Percentiles rank a stretch among this genome's conserved stretches.
Evolutionary conservation across 2,113 vertebrate species (phyloP).

Genomic region (Cyanistes caeruleus): DNA sequence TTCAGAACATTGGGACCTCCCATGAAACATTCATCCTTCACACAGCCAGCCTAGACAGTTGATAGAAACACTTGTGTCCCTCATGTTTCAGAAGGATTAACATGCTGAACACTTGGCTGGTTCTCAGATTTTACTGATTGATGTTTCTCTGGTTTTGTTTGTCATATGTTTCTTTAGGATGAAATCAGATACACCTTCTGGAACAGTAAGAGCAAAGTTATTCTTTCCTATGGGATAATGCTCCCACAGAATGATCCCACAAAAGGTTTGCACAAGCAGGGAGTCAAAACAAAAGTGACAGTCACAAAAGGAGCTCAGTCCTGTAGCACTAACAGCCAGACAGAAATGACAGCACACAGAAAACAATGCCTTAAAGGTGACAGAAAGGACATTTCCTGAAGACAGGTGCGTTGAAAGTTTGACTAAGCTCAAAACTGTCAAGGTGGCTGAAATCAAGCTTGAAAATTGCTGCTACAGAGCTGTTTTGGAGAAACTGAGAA

Average conservation of each 20-base stretch:
- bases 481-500: background rate
- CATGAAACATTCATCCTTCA: background rate
- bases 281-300: background rate
- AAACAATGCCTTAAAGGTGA: background rate
- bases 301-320: background rate
- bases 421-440: background rate
- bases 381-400: background rate
- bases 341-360: background rate
- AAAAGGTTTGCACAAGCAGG: background rate
- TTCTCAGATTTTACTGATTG: background rate
- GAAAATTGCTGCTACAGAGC: background rate
- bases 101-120: background rate
- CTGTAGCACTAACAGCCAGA: background rate
- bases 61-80: background rate
- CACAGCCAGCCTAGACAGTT: background rate
- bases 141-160: background rate
- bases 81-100: background rate
- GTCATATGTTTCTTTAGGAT: background rate
- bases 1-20: background rate
- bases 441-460: background rate
- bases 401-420: background rate
- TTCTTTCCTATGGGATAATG: background rate
- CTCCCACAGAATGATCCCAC: background rate
- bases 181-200: background rate
- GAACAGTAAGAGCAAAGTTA: background rate